These are phyloP conservation scores for roundworm (Caenorhabditis elegans) DNA, from an alignment of 1,140 invertebrate genomes.

Conservation along the genomic window DNA sequence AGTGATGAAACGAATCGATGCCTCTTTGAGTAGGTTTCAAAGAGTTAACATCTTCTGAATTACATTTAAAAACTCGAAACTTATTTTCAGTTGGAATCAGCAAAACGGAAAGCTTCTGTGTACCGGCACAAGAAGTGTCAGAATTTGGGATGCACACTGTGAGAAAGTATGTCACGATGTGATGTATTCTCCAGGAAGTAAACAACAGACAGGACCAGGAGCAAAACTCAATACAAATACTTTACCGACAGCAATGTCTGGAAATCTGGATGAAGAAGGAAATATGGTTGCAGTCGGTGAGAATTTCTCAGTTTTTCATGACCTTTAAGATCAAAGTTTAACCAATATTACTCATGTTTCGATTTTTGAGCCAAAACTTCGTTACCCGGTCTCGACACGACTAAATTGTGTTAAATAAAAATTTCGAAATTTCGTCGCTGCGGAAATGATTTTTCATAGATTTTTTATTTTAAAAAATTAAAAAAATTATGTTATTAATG, in stretches of 20 bases:
- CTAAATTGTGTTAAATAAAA: too few species aligned
- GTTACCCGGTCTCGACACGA: too few species aligned
- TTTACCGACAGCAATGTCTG: conserved; percentile 16
- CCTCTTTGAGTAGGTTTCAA: conserved; percentile 45
- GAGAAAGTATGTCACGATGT: conserved; percentile 12
- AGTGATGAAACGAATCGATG: conserved; percentile 45
- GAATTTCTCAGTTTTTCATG: too few species aligned
- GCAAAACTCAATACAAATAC: neutral
- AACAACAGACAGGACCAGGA: conserved; percentile 39
- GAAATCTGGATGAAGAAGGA: conserved; percentile 20
- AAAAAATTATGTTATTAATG: too few species aligned
- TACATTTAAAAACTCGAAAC: neutral
- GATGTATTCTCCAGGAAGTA: conserved; percentile 45
- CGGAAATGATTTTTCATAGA: too few species aligned
- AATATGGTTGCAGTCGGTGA: conserved; percentile 5
- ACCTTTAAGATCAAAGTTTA: too few species aligned
- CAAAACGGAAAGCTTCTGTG: conserved; percentile 52
- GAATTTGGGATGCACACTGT: conserved; percentile 23
- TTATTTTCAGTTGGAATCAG: conserved; percentile 63
- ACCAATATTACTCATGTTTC: too few species aligned
- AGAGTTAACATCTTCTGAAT: too few species aligned
- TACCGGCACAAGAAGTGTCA: conserved; percentile 57
- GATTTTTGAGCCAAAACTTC: too few species aligned
- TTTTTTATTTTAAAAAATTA: too few species aligned
- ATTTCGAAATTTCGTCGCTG: too few species aligned